A percentile compares a stretch with the other conserved stretches of the same genome.
These are phyloP conservation scores for Podargus strigoides DNA, from an alignment of 2,797 vertebrate species.

Conservation along the genomic window DNA sequence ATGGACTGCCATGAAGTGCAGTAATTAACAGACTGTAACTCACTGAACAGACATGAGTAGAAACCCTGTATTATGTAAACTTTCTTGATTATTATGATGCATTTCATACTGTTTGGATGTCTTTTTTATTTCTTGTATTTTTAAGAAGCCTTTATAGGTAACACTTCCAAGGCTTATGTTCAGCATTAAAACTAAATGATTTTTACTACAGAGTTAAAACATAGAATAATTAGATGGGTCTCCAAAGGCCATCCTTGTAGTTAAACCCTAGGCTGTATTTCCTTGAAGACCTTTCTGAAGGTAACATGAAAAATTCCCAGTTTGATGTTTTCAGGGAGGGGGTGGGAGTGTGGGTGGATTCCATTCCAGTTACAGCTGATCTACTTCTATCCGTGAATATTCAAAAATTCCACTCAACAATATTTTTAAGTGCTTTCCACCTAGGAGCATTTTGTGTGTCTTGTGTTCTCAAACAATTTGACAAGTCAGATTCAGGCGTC, in stretches of 20 bases:
- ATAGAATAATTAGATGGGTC: background rate
- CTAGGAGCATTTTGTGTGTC: background rate
- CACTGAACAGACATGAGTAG: background rate
- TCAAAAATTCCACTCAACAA: background rate
- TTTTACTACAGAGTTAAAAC: background rate
- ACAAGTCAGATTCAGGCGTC: background rate
- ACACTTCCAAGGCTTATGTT: background rate
- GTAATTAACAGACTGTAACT: constrained; percentile 30
- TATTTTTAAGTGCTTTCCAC: background rate
- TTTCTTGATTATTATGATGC: background rate
- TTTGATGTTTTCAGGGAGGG: background rate
- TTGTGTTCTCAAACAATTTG: background rate
- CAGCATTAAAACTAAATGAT: background rate
- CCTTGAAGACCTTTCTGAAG: background rate
- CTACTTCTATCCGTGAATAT: background rate
- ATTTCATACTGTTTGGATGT: background rate
- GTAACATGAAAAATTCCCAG: background rate
- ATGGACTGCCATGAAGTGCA: background rate
- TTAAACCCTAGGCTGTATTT: background rate
- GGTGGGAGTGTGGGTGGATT: background rate
- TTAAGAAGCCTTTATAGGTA: background rate
- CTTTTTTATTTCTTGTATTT: background rate
- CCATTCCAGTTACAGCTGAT: background rate
- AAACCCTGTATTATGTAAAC: background rate
- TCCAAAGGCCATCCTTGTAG: background rate